Evolutionary conservation across 2,888 invertebrate species (phyloP).

Genomic region (Augochlorella aurata): DNA sequence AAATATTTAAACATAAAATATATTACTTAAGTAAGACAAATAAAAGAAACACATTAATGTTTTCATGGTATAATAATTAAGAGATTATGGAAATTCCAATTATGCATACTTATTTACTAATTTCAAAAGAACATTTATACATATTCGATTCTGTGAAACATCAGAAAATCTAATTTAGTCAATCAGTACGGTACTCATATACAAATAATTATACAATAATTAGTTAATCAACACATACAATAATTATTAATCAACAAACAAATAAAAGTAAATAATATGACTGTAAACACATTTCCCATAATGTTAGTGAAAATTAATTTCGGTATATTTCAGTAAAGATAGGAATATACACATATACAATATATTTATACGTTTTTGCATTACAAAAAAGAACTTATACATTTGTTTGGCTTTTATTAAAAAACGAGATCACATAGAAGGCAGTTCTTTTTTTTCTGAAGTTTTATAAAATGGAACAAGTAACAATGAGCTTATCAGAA

Average conservation of each 20-base stretch:
- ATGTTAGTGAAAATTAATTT: neutral
- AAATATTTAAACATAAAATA: neutral
- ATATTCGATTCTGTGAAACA: neutral
- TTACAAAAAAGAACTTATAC: neutral
- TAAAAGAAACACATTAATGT: neutral
- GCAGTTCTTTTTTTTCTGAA: neutral
- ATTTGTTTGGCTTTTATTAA: neutral
- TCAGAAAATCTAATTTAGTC: neutral
- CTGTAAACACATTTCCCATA: neutral
- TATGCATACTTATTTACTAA: too few relatives aligned
- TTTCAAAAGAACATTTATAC: neutral
- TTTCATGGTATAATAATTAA: neutral
- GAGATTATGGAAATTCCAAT: neutral
- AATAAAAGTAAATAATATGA: neutral
- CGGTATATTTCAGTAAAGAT: neutral
- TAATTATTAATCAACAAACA: neutral
- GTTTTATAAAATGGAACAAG: neutral
- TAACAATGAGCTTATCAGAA: slow-evolving; percentile 23
- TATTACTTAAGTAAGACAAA: neutral
- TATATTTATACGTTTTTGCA: neutral
- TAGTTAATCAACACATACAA: neutral
- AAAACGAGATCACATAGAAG: neutral
- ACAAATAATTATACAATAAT: neutral
- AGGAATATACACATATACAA: neutral
- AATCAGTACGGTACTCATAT: neutral